Base-by-base conservation (phyloP, 2,797 vertebrate genomes). In the Furcifer pardalis region DNA sequence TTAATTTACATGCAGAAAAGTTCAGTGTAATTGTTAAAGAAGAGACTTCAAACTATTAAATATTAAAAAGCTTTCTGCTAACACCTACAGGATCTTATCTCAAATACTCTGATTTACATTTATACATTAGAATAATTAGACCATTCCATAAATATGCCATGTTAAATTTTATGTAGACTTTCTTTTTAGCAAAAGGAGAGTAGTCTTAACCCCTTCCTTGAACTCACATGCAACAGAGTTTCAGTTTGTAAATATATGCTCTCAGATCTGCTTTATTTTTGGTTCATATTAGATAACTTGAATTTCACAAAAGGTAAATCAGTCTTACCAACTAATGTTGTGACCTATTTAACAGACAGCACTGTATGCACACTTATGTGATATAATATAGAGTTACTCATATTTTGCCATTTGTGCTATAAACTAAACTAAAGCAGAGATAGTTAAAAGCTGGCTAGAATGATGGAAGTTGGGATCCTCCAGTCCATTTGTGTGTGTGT, bases 11-110 rank as follows among this genome's bases (percentile, higher is more conserved):
- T 1, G 63, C 62, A 84, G 21, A 78, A 90, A 60, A 32, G 21
- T 44, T 37, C 21, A 82, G 5, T 12, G 46, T 76, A 65, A 77
- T 77, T 78, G 10, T 75, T 86, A 37, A 59, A 90, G 21, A 84
- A 37, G 2, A 19, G 85, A 69, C 10, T 49, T 15, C 1, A 6
- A 32, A 46, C 15, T 68, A 81, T 71, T 13, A 46, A 44, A 2
- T 2, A 46, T 4, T 40, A 17, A 82, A 90, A 42, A 84, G 9
- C 1, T 77, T 19, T 86, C 40, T 15, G 83, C 37, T 77, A 76
- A 77, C 83, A 65, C 42, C 5, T 74, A 60, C 12, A 7, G 19
- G 81, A 84, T 44, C 0, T 23, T 79, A 4, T 0, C 12, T 32
- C n/a, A 68, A 76, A 71, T 75, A 81, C 80, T 74, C 42, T 81